These are phyloP conservation scores for Elegia similella DNA, from an alignment of 2,888 invertebrate genomes.

Conservation along the genomic window DNA sequence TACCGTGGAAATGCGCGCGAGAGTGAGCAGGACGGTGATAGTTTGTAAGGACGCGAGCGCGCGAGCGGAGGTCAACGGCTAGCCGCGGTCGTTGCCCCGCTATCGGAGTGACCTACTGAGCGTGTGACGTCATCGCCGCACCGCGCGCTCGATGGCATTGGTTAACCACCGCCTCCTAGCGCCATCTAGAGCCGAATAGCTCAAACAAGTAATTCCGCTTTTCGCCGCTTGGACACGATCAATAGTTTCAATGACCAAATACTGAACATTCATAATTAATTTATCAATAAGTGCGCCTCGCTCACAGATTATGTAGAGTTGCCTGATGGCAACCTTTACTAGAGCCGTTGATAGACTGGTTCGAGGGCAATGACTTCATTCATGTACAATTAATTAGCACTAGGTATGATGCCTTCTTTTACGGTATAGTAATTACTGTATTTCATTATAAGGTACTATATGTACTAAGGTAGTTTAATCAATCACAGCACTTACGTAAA, in stretches of 20 bases:
- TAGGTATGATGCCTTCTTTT: too few species aligned
- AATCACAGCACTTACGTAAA: too few species aligned
- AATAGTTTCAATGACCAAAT: not conserved
- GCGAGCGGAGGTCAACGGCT: slow-evolving; percentile 82
- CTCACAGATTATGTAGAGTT: not conserved
- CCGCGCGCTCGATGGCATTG: slow-evolving; percentile 66
- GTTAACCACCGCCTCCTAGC: slow-evolving; percentile 54
- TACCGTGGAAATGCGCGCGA: slow-evolving; percentile 59
- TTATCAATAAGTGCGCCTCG: not conserved
- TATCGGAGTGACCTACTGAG: slow-evolving; percentile 83
- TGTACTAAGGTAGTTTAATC: too few species aligned
- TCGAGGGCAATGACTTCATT: not conserved
- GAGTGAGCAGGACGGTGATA: slow-evolving; percentile 61
- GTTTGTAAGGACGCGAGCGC: slow-evolving; percentile 69
- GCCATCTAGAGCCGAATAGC: slow-evolving; percentile 74
- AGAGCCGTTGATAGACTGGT: not conserved
- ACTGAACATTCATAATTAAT: not conserved
- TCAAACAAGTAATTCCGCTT: slow-evolving; percentile 20
- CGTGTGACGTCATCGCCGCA: slow-evolving; percentile 80
- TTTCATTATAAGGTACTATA: too few species aligned
- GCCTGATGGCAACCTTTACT: not conserved
- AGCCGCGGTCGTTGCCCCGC: slow-evolving; percentile 83
- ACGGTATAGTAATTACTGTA: too few species aligned
- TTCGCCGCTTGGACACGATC: not conserved
- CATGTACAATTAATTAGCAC: not conserved